Conservation (phyloP, 2,113 vertebrate species). For the Pomatostomus ruficeps region DNA sequence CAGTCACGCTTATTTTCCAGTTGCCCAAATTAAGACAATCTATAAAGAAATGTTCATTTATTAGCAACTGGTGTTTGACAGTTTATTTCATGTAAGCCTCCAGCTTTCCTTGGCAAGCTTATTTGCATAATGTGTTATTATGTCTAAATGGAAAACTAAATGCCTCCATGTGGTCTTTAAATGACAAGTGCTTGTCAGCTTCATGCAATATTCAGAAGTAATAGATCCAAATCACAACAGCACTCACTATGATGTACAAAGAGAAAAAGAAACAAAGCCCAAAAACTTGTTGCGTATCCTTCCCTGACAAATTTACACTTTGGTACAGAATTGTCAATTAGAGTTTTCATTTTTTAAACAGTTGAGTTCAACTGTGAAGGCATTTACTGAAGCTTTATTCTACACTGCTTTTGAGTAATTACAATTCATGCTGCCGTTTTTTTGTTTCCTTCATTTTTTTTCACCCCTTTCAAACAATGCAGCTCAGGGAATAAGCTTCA, state of each 20-base stretch:
- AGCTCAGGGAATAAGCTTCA: constrained; percentile 53
- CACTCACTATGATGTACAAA: constrained; percentile 66
- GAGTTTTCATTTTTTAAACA: constrained; percentile 74
- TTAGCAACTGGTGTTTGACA: constrained; percentile 82
- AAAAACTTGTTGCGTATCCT: constrained; percentile 73
- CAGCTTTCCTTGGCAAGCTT: constrained; percentile 77
- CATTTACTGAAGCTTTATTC: constrained; percentile 69
- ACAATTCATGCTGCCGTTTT: constrained; percentile 30
- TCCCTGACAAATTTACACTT: constrained; percentile 77
- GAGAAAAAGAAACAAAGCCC: constrained; percentile 50
- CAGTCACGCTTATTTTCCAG: constrained; percentile 61
- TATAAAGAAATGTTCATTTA: constrained; percentile 82
- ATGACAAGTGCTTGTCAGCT: constrained; percentile 84
- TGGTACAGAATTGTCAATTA: constrained; percentile 74
- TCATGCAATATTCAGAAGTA: constrained; percentile 84
- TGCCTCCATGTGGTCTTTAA: constrained; percentile 83
- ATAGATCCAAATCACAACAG: constrained; percentile 80
- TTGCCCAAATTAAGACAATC: constrained; percentile 75
- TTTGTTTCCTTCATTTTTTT: background rate
- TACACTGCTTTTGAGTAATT: constrained; percentile 63
- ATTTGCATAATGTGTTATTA: constrained; percentile 88
- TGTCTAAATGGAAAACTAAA: constrained; percentile 85
- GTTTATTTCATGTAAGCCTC: constrained; percentile 80
- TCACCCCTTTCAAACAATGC: constrained; percentile 10
- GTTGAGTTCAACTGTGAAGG: constrained; percentile 76